These are phyloP conservation scores for Micoletzkya japonica DNA, from an alignment of 2,888 invertebrate species.

Conservation along the genomic window DNA sequence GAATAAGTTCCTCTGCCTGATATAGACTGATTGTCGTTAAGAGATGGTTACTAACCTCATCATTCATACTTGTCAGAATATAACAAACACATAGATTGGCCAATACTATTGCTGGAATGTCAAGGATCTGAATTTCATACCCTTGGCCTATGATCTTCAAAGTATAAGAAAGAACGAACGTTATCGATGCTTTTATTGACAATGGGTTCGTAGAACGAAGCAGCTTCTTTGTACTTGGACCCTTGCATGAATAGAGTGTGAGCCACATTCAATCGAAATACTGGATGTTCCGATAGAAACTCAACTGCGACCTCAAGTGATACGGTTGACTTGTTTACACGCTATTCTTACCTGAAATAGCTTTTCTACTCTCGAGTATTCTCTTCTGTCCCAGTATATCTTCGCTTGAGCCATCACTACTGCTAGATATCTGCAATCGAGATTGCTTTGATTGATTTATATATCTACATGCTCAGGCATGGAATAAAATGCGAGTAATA, in stretches of 20 bases:
- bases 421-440: constrained; percentile 79
- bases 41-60: constrained; percentile 71
- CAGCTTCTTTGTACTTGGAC: constrained; percentile 95
- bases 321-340: too few relatives aligned
- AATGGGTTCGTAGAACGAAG: constrained; percentile 95
- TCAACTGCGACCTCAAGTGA: constrained; percentile 69
- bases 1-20: constrained; percentile 74
- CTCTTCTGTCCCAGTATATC: constrained; percentile 92
- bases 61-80: constrained; percentile 97
- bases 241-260: constrained; percentile 99
- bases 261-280: constrained; percentile 95
- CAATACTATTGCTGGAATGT: constrained; percentile 93
- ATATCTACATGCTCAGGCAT: not conserved
- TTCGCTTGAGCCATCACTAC: constrained; percentile 99
- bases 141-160: not conserved
- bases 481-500: too few relatives aligned
- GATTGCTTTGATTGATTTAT: not conserved
- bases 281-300: constrained; percentile 94
- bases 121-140: constrained; percentile 72
- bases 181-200: constrained; percentile 90
- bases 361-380: constrained; percentile 81
- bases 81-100: constrained; percentile 98
- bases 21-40: not conserved
- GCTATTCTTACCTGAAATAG: constrained; percentile 41
- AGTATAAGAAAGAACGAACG: constrained; percentile 60